Evolutionary conservation across 2,888 invertebrate genomes (phyloP).

Genomic region (Drosophila ustulata): DNA sequence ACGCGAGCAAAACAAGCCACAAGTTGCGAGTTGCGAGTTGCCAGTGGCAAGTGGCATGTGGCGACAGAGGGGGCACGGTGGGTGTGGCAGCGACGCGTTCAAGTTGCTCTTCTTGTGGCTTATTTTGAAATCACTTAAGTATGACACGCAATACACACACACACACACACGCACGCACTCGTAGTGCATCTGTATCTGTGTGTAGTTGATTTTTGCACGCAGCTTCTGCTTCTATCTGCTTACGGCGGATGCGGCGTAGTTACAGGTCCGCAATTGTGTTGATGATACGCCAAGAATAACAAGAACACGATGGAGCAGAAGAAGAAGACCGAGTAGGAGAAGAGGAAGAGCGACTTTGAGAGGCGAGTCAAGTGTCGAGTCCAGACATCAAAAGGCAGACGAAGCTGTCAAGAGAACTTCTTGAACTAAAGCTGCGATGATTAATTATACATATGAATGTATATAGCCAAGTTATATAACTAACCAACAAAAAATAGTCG

Average conservation of each 20-base stretch:
- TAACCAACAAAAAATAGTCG: neutral
- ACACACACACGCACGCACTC: conserved; percentile 3
- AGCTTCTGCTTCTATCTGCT: conserved; percentile 35
- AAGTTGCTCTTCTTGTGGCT: conserved; percentile 47
- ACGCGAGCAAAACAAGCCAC: conserved; percentile 67
- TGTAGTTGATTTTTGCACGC: conserved; percentile 52
- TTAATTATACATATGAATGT: neutral
- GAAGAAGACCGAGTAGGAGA: neutral
- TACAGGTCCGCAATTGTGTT: conserved; percentile 60
- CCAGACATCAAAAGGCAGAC: neutral
- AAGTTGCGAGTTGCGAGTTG: conserved; percentile 40
- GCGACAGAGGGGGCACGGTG: conserved; percentile 1
- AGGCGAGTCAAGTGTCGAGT: conserved; percentile 2
- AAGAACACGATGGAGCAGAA: neutral
- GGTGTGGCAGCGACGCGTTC: conserved; percentile 22
- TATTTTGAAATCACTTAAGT: conserved; percentile 60
- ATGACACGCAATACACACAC: conserved; percentile 44
- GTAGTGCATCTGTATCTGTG: conserved; percentile 2
- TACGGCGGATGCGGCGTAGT: conserved; percentile 71
- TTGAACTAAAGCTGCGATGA: neutral
- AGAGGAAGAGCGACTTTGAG: neutral
- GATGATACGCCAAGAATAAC: conserved; percentile 8
- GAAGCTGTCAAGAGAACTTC: neutral
- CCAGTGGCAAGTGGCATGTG: neutral
- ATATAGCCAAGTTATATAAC: neutral